Conservation (phyloP, 2,113 vertebrate species). For the Nycticebus coucang region DNA sequence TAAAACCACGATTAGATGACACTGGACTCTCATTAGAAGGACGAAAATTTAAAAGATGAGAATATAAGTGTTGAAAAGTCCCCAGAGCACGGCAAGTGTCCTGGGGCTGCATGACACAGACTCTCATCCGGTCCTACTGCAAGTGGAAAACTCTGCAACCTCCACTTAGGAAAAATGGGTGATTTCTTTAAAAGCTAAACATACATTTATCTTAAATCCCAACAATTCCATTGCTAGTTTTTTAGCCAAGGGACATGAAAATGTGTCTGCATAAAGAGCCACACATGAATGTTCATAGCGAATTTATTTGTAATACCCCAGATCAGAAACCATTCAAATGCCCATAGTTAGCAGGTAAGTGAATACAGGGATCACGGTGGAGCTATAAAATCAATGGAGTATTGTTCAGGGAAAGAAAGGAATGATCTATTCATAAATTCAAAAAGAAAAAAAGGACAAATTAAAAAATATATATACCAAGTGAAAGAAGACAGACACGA, state of each 20-base stretch:
- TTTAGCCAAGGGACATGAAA: background rate
- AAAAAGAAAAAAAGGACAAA: background rate
- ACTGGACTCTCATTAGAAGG: background rate
- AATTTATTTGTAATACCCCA: background rate
- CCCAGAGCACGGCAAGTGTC: fast-evolving
- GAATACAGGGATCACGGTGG: background rate
- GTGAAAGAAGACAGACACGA: constrained; percentile 31
- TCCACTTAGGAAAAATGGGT: background rate
- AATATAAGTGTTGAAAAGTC: background rate
- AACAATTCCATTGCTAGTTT: background rate
- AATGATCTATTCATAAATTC: background rate
- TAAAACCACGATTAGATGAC: constrained; percentile 37
- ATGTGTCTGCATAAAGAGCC: background rate
- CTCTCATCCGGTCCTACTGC: too few relatives aligned
- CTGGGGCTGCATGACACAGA: fast-evolving
- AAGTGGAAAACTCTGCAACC: background rate
- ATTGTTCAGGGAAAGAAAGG: background rate
- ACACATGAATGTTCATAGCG: background rate
- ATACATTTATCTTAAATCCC: background rate
- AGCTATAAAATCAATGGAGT: background rate
- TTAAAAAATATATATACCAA: background rate
- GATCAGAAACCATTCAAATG: background rate
- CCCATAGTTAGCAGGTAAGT: background rate
- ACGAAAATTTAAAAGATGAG: background rate
- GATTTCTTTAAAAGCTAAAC: background rate